phyloP scores from a whole-genome alignment of 2,797 vertebrate genomes.

The Moxostoma hubbsi region DNA sequence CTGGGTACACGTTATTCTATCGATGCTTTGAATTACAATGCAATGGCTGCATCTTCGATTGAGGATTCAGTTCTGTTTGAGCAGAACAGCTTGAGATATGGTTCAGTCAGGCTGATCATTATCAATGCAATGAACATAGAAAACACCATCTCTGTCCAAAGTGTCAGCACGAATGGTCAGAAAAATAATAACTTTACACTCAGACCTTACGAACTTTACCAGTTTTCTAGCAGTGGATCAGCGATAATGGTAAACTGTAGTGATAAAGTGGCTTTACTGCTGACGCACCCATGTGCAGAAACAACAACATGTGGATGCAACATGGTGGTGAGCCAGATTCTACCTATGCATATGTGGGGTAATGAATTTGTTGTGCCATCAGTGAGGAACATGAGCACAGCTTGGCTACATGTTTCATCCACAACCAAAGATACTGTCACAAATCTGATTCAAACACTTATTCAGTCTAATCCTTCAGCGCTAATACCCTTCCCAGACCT shows the following conservation, averaged over 20 bases:
- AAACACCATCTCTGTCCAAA: not conserved
- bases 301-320: constrained; percentile 63
- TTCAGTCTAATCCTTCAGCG: not conserved
- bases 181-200: constrained; percentile 15
- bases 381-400: rapidly evolving
- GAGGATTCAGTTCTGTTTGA: too few relatives aligned
- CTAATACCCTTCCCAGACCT: not conserved
- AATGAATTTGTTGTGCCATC: constrained; percentile 63
- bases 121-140: not conserved
- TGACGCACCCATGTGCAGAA: constrained; percentile 67
- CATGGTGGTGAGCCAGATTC: constrained; percentile 62
- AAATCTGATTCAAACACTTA: not conserved
- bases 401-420: constrained; percentile 51
- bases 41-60: not conserved
- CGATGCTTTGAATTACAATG: constrained; percentile 52
- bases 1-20: constrained; percentile 62
- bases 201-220: not conserved
- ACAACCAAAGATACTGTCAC: not conserved
- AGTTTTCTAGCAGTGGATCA: constrained; percentile 6
- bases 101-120: constrained; percentile 67
- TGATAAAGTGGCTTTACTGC: constrained; percentile 52
- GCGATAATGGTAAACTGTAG: rapidly evolving
- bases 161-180: not conserved
- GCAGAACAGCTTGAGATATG: too few relatives aligned
- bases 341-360: not conserved